Base-by-base conservation (phyloP, 2,113 vertebrate genomes). In the Cygnus buccinator region DNA sequence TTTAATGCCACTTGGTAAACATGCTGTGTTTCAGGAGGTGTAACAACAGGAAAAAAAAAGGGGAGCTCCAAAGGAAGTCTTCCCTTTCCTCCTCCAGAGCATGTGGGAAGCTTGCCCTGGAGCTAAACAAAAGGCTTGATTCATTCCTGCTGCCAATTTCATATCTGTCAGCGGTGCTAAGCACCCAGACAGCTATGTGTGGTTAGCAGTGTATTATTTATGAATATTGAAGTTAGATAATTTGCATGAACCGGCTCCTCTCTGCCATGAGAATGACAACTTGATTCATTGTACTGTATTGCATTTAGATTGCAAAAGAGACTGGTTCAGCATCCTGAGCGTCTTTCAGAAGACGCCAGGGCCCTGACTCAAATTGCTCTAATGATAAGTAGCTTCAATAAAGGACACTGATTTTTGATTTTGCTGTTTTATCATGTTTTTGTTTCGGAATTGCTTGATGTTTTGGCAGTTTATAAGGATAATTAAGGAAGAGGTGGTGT, bases 351-450 rank as follows among this genome's bases (percentile, higher is more conserved):
- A 65, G 72, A 5, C 0, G 1, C 39, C 1, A 1, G 25, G n/a
- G 57, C 73, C 29, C 35, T 10, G 28, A 21, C n/a, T 67, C 70
- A 41, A 15, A 44, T 43, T 0, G 0, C 48, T 66, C 33, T 0
- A 1, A 5, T n/a, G 68, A 62, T 52, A 15, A 86, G 43, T 9
- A 43, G 9, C 46, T 65, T 33, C 67, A 35, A 1, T 8, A 5
- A 20, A 10, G 8, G n/a, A 52, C 68, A 44, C n/a, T 0, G 0
- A 33, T 12, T 28, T 26, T 37, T 26, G 23, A 16, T 9, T 52
- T 37, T 66, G 28, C 72, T 73, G 28, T 6, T 90, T 28, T 55
- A 23, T 72, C 6, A 0, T 41, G 58, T 1, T 65, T 78, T 43
- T 41, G 8, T 82, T 89, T 50, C 58, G 28, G 75, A 29, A 18